Base-by-base conservation (phyloP, 1,140 invertebrate genomes). In the Drosophila azteca region DNA sequence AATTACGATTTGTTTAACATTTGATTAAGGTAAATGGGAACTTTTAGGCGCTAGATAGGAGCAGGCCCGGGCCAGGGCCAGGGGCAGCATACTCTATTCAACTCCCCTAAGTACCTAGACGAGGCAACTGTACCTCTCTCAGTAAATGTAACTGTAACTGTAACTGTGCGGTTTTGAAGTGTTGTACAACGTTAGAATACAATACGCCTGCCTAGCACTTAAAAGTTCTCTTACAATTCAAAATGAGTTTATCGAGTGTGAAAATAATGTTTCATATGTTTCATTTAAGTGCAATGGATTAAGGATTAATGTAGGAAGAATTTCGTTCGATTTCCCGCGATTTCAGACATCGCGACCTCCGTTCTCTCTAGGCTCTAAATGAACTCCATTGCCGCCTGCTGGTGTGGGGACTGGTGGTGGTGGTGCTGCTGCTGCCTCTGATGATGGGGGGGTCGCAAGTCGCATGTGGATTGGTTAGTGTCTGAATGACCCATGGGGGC, bases 391-490 rank as follows among this genome's bases (percentile, higher is more conserved):
- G 67, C 55, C 29, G 62, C 57, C n/a, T 55, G 64, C 52, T 66
- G 78, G 26, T 51, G 68, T 17, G 43, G 71, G 24, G 62, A 61
- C n/a, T 55, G 64, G 50, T 66, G 78, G 35, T 55, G 64, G 50
- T 66, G 78, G 35, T 51, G 68, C 22, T 45, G 71, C 24, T 66
- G 57, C 58, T 52, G 76, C 13, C 59, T 59, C 24, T 54, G 50
- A 58, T 68, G 65, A 24, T 55, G 64, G 31, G 51, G 63, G 35
- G 35, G 35, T 39, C 70, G 64, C 50, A 57, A 67, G 59, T 79
- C 60, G 35, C 35, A 13, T 76, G 76, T 71, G 52, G 73, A 66
- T 79, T 83, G 71, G 71, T 90, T 90, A 90, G 82, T 90, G 75
- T 80, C 79, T 88, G 81, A 76, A 66, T 82, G 59, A 67, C 61